Evolutionary conservation across 1,140 invertebrate species (phyloP), one percentile per base, ranked within the genome.

Genomic region (Magallana angulata): DNA sequence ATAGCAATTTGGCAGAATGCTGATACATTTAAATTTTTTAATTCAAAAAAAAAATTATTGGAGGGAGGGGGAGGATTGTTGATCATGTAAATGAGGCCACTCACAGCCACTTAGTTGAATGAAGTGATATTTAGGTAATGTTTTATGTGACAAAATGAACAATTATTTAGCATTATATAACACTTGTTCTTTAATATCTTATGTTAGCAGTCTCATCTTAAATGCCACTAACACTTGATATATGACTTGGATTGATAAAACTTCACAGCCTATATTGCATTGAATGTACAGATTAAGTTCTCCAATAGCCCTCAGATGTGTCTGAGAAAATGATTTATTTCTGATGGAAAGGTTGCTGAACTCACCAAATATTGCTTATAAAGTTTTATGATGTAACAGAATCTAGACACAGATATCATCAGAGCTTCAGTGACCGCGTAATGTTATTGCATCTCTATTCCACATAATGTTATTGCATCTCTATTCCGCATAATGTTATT

Each of bases 341-440:
- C 68, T 76, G 24, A 76, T 12, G 24, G 24, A 76, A 76, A 76
- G 24, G 68, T 7, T 76, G 68, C 9, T 76, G 68, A 76, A 76
- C 68, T 76, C 24, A 30, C 18, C 68, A 76, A 76, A 36, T 76
- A 76, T 30, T 76, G 68, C 9, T 30, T 76, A 76, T 76, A 30
- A 76, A 76, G 18, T 24, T 76, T 76, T 76, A 76, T 76, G 68
- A 76, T 76, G 68, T 76, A 76, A 76, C 24, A 76, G 24, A 71
- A 71, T 30, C 64, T 30, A 30, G 68, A 76, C 14, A 76, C 8
- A 76, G 68, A 76, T 76, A 76, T 76, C 12, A 62, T 62, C 18
- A 76, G 68, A 76, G 36, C 24, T 76, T 24, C 36, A 76, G 68
- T 76, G 14, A 30, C 68, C 36, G 9, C 68, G 14, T 76, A 9